Percentiles rank a stretch among this genome's conserved stretches.
Conservation (phyloP, 2,888 invertebrate genomes). For the Drosophila falleni region DNA sequence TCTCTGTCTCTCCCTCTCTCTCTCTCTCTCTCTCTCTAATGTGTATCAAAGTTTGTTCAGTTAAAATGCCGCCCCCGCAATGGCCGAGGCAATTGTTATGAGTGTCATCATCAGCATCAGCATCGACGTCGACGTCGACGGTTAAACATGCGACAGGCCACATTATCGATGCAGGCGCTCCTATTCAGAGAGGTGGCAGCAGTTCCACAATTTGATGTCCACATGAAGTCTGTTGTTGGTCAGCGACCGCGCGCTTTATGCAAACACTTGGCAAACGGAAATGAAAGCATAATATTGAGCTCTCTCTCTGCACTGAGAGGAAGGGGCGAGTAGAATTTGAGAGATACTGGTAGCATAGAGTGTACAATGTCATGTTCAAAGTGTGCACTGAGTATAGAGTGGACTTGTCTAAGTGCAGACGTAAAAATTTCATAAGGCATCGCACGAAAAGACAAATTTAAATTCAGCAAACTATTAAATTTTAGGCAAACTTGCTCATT, state of each 20-base stretch:
- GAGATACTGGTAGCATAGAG: background rate
- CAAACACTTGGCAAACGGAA: slow-evolving; percentile 77
- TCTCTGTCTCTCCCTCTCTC: slow-evolving; percentile 1
- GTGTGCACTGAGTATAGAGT: slow-evolving; percentile 9
- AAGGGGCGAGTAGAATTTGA: background rate
- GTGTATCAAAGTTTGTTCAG: slow-evolving; percentile 81
- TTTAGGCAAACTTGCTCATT: background rate
- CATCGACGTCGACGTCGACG: slow-evolving; percentile 29
- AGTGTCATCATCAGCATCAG: slow-evolving; percentile 73
- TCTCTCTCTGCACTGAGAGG: slow-evolving; percentile 7
- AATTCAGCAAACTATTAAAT: background rate
- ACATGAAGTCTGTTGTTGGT: slow-evolving; percentile 41
- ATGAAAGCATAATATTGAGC: slow-evolving; percentile 78
- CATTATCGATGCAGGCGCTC: slow-evolving; percentile 70
- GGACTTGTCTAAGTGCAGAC: slow-evolving; percentile 4
- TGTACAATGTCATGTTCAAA: slow-evolving; percentile 23
- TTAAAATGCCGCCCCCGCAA: slow-evolving; percentile 70
- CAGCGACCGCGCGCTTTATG: slow-evolving; percentile 68
- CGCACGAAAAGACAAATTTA: background rate
- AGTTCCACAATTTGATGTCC: slow-evolving; percentile 20
- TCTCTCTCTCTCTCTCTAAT: slow-evolving; percentile 14
- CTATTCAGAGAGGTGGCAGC: slow-evolving; percentile 30
- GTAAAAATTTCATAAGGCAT: background rate
- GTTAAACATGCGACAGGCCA: slow-evolving; percentile 60
- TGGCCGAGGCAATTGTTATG: slow-evolving; percentile 65